Evolutionary conservation across 2,888 invertebrate genomes (phyloP), one percentile per base, ranked within the genome.

Genomic region (Luffia ferchaultella): DNA sequence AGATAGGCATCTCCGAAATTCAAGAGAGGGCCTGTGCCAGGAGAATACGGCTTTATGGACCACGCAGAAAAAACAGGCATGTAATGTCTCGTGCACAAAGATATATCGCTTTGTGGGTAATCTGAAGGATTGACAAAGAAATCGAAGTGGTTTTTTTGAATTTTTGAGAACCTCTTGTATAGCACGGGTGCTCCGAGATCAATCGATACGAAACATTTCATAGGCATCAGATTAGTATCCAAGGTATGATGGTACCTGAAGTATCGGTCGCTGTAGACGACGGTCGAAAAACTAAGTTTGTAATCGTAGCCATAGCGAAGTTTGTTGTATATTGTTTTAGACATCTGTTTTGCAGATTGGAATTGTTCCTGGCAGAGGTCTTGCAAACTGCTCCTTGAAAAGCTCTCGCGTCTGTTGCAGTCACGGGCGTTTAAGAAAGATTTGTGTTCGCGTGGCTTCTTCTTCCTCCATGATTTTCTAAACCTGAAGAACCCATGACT

Each of bases 201-300:
- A 44, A 53, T 45, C 2, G 55, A 43, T 16, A 57, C 50, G 42
- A 55, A 54, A 42, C 56, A 52, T 50, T 53, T 56, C 42, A 48
- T 42, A 20, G 56, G 57, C 52, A 57, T 51, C 1, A 52, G 52
- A 52, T 55, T 57, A 7, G 55, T 51, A 20, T 54, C 52, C 30
- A 83, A 66, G 60, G 72, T 68, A 58, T 76, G 64, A n/a, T 76
- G 73, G 70, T 74, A 77, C 55, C 72, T 70, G 65, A 85, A 79
- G 66, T 74, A 78, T 55, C 77, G 73, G 69, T 84, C 84, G 68
- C 83, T 83, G 72, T 84, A 84, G 20, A 80, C 77, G 54, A 74
- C 76, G 56, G 76, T 73, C 61, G 76, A 53, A 54, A 49, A 58
- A 45, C 58, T 69, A 51, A 73, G 72, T 54, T 63, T 60, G 58